Percentiles rank a stretch among this genome's conserved stretches.
Conservation (phyloP, 2,888 invertebrate genomes). For the Laothoe populi region DNA sequence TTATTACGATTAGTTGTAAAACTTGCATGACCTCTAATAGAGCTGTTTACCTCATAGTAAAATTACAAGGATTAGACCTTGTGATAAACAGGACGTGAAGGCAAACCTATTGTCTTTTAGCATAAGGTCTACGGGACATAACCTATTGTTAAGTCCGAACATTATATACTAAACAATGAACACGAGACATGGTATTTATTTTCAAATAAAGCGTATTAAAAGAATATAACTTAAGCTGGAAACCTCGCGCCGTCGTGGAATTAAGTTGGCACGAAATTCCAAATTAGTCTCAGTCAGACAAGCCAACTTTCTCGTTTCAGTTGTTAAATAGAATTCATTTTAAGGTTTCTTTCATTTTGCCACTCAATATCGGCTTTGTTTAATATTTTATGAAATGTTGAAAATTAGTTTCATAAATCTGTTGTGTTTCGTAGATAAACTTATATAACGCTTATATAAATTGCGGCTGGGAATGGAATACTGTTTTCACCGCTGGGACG, state of each 20-base stretch:
- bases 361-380: constrained; percentile 5
- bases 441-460: no score
- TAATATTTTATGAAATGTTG: constrained; percentile 4
- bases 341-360: constrained; percentile 20
- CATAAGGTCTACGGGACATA: neutral
- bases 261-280: constrained; percentile 19
- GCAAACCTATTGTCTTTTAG: constrained; percentile 6
- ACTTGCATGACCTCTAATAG: neutral
- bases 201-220: no score
- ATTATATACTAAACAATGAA: constrained; percentile 9
- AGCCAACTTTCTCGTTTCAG: constrained; percentile 18
- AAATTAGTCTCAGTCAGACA: constrained; percentile 20
- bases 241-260: constrained; percentile 5
- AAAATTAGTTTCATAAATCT: neutral
- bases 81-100: constrained; percentile 22
- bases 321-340: constrained; percentile 18
- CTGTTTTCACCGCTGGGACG: no score
- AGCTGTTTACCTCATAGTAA: neutral
- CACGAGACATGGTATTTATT: constrained; percentile 3
- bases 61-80: neutral
- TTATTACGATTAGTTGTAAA: neutral
- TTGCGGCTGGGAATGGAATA: no score
- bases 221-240: neutral
- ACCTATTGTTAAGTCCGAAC: neutral
- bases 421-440: neutral